phyloP scores from a whole-genome alignment of 2,888 invertebrate genomes.

The Auanema sp. region DNA sequence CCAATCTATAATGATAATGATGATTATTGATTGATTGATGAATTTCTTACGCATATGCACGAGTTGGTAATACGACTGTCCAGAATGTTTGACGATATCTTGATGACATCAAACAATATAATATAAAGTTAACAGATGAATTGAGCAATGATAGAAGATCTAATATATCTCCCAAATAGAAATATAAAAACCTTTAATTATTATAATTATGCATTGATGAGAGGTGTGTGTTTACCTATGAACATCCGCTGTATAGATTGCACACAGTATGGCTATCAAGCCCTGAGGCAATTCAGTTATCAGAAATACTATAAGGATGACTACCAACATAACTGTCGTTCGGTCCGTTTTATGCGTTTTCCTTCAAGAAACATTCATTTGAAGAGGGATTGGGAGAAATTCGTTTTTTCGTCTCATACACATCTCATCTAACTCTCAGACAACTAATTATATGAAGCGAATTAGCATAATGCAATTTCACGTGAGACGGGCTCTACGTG shows the following conservation, averaged over 20 bases:
- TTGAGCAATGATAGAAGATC: slow-evolving; percentile 76
- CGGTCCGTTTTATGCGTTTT: slow-evolving; percentile 66
- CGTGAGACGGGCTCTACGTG: too few species aligned
- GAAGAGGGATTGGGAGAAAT: too few species aligned
- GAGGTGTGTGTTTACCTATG: slow-evolving; percentile 34
- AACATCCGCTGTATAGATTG: slow-evolving; percentile 58
- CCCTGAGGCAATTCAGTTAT: slow-evolving; percentile 74
- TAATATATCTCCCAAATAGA: slow-evolving; percentile 73
- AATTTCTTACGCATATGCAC: slow-evolving; percentile 26
- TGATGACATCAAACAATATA: slow-evolving; percentile 77
- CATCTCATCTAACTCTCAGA: too few species aligned
- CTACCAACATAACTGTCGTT: slow-evolving; percentile 78
- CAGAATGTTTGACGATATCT: slow-evolving; percentile 53
- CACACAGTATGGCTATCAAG: slow-evolving; percentile 56
- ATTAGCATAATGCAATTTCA: neutral
- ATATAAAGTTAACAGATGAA: slow-evolving; percentile 77
- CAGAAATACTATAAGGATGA: slow-evolving; percentile 78
- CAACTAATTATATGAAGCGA: too few species aligned
- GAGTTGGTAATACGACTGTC: slow-evolving; percentile 50
- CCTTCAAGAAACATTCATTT: slow-evolving; percentile 16
- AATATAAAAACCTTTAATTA: slow-evolving; percentile 33
- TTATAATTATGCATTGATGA: neutral
- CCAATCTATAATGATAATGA: slow-evolving; percentile 18
- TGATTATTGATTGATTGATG: neutral
- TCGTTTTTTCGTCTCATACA: too few species aligned